These are phyloP conservation scores for Myiagra hebetior DNA, from an alignment of 2,113 vertebrate species.

Conservation along the genomic window DNA sequence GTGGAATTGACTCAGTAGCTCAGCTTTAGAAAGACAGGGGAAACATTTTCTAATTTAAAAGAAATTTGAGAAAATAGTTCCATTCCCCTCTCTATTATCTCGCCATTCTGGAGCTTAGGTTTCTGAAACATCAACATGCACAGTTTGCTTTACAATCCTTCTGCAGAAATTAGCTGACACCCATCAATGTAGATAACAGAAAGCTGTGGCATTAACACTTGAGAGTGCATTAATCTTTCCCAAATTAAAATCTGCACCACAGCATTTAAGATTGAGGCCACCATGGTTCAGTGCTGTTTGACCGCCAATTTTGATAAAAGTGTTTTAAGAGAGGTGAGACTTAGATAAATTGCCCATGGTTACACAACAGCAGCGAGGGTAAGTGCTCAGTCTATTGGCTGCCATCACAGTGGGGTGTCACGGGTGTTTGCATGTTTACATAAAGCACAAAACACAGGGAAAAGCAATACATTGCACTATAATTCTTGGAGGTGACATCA, in stretches of 20 bases:
- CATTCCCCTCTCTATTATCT: conserved; percentile 73
- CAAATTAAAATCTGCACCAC: conserved; percentile 96
- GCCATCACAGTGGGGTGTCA: conserved; percentile 55
- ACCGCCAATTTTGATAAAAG: conserved; percentile 98
- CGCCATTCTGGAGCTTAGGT: conserved; percentile 61
- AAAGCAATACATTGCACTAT: conserved; percentile 37
- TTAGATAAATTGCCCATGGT: conserved; percentile 90
- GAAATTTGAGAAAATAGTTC: conserved; percentile 84
- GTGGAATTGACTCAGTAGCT: conserved; percentile 60
- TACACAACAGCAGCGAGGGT: conserved; percentile 69
- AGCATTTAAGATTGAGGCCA: conserved; percentile 92
- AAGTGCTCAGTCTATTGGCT: conserved; percentile 65
- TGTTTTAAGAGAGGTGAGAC: conserved; percentile 94
- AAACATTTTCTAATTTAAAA: conserved; percentile 84
- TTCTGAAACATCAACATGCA: conserved; percentile 73
- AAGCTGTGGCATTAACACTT: conserved; percentile 82
- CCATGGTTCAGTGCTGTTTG: conserved; percentile 82
- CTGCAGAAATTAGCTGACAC: conserved; percentile 87
- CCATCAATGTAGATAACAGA: conserved; percentile 86
- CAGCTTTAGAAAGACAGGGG: conserved; percentile 56
- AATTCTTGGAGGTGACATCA: conserved; percentile 70
- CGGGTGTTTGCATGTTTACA: conserved; percentile 70
- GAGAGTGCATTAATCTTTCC: conserved; percentile 95
- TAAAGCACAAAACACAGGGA: conserved; percentile 51
- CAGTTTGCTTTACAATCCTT: conserved; percentile 72